Evolutionary conservation across 2,113 vertebrate genomes (phyloP).

Genomic region (Solea solea): DNA sequence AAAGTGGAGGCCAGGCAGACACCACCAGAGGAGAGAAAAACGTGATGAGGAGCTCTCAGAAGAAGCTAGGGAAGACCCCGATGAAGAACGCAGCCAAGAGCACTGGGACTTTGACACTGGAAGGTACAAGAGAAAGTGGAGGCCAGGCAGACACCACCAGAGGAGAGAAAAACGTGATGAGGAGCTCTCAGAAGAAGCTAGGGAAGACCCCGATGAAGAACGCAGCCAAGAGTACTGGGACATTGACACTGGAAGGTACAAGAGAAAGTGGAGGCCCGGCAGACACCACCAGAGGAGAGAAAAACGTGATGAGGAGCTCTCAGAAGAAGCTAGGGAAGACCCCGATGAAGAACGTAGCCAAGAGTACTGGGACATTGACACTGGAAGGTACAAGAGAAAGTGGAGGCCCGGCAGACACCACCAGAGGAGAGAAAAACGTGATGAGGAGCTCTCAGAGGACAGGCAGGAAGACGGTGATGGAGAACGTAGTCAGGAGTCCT

Average conservation of each 20-base stretch:
- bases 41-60: too few species aligned
- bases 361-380: slow-evolving; percentile 61
- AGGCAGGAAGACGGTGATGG: slow-evolving; percentile 32
- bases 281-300: slow-evolving; percentile 51
- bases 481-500: slow-evolving; percentile 65
- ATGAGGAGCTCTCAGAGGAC: slow-evolving; percentile 50
- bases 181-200: slow-evolving; percentile 50
- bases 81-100: slow-evolving; percentile 67
- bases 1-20: too few species aligned
- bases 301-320: slow-evolving; percentile 57
- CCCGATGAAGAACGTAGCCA: slow-evolving; percentile 63
- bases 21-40: too few species aligned
- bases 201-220: slow-evolving; percentile 41
- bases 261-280: slow-evolving; percentile 35
- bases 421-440: slow-evolving; percentile 51
- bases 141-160: slow-evolving; percentile 37
- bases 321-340: slow-evolving; percentile 45
- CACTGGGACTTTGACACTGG: slow-evolving; percentile 43
- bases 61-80: too few species aligned
- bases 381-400: slow-evolving; percentile 36
- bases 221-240: slow-evolving; percentile 65
- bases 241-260: slow-evolving; percentile 32
- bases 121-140: slow-evolving; percentile 42
- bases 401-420: slow-evolving; percentile 48
- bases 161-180: slow-evolving; percentile 58